These are phyloP conservation scores for Orthosia gothica DNA, from an alignment of 2,888 invertebrate genomes.

Conservation along the genomic window DNA sequence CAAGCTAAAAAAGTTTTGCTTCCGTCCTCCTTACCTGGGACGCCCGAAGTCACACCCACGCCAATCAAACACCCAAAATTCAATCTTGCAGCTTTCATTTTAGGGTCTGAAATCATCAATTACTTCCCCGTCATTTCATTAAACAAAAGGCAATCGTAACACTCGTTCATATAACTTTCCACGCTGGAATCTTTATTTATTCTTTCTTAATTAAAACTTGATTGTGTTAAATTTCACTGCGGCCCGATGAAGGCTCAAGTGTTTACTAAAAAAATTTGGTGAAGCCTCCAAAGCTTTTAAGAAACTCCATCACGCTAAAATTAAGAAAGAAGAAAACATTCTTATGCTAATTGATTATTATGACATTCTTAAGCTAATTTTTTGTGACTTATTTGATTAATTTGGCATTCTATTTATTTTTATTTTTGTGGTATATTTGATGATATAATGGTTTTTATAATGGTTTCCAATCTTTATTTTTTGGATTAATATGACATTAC, in stretches of 20 bases:
- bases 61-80: neutral
- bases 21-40: neutral
- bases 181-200: constrained; percentile 19
- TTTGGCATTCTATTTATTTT: too few species aligned
- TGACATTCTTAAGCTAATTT: too few species aligned
- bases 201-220: constrained; percentile 48
- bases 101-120: constrained; percentile 15
- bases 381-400: too few species aligned
- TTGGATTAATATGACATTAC: too few species aligned
- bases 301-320: constrained; percentile 46
- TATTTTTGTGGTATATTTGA: too few species aligned
- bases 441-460: too few species aligned
- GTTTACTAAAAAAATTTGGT: constrained; percentile 42
- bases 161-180: constrained; percentile 15
- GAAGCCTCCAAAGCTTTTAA: constrained; percentile 50
- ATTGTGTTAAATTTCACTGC: constrained; percentile 47
- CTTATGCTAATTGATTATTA: too few species aligned
- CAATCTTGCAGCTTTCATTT: neutral
- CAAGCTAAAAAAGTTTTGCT: constrained; percentile 9
- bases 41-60: neutral
- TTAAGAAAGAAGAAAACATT: too few species aligned
- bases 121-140: neutral
- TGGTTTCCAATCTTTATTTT: too few species aligned
- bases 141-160: constrained; percentile 28
- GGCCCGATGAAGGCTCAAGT: constrained; percentile 44